phyloP scores from a whole-genome alignment of 2,888 invertebrate genomes.

The Parascotia fuliginaria region DNA sequence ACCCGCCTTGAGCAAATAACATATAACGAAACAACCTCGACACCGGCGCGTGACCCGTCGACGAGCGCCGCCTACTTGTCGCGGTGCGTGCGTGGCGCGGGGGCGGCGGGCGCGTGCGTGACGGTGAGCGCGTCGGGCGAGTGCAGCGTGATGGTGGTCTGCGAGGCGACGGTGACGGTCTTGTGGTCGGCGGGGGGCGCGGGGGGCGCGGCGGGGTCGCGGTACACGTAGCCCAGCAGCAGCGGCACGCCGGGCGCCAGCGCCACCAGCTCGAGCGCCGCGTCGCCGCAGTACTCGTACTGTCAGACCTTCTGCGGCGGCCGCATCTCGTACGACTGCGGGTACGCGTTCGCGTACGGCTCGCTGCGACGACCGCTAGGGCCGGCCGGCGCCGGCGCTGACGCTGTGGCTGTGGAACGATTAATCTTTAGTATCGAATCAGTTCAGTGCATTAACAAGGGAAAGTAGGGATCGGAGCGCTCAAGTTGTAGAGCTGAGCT shows the following conservation, averaged over 20 bases:
- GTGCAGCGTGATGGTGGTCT: slow-evolving; percentile 78
- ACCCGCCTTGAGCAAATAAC: slow-evolving; percentile 59
- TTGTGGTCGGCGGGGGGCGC: slow-evolving; percentile 29
- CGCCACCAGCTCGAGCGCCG: slow-evolving; percentile 66
- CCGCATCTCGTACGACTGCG: slow-evolving; percentile 91
- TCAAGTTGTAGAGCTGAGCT: too few relatives aligned
- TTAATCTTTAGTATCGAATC: too few relatives aligned
- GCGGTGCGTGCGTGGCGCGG: slow-evolving; percentile 43
- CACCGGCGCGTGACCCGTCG: neutral
- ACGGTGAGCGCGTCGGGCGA: slow-evolving; percentile 69
- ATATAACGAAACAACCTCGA: slow-evolving; percentile 29
- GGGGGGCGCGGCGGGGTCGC: slow-evolving; percentile 36
- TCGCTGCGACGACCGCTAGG: slow-evolving; percentile 84
- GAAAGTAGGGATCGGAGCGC: too few relatives aligned
- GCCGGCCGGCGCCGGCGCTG: slow-evolving; percentile 78
- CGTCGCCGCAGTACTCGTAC: slow-evolving; percentile 66
- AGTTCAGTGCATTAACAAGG: too few relatives aligned
- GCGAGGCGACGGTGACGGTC: slow-evolving; percentile 67
- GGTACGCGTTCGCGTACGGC: slow-evolving; percentile 91
- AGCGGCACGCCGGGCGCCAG: slow-evolving; percentile 74
- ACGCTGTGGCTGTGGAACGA: slow-evolving; percentile 39
- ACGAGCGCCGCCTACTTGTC: slow-evolving; percentile 37
- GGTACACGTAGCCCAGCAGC: slow-evolving; percentile 74
- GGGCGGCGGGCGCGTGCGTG: slow-evolving; percentile 69
- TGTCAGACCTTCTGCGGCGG: slow-evolving; percentile 89